Evolutionary conservation across 92 coral and sea anemone genomes (phyloP).

Genomic region (Palythoa caribaeorum): DNA sequence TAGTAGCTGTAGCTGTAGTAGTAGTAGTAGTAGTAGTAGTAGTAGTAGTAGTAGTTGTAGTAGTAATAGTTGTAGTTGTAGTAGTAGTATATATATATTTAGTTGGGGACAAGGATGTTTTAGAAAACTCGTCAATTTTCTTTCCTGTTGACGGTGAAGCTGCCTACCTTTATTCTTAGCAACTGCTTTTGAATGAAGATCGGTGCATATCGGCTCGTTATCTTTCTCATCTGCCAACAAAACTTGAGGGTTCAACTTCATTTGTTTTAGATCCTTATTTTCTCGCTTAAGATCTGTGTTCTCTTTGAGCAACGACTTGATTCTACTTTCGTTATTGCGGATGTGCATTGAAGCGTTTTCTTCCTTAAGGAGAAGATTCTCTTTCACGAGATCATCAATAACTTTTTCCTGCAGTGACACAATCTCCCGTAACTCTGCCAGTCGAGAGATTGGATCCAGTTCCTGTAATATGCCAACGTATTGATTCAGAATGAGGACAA

Average conservation of each 20-base stretch:
- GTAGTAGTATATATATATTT: too few species aligned
- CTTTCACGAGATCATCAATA: slow-evolving; percentile 29
- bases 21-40: too few species aligned
- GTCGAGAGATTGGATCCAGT: slow-evolving; percentile 29
- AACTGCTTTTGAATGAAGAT: background rate
- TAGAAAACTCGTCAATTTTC: too few species aligned
- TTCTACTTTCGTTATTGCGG: slow-evolving; percentile 21
- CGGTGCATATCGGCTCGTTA: background rate
- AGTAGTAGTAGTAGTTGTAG: too few species aligned
- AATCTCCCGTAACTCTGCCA: slow-evolving; percentile 26
- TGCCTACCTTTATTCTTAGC: slow-evolving; percentile 31
- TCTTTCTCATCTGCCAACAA: slow-evolving; percentile 6
- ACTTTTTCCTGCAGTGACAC: slow-evolving; percentile 34
- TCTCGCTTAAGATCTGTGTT: slow-evolving; percentile 23
- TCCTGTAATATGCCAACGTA: background rate
- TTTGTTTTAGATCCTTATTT: slow-evolving; percentile 16
- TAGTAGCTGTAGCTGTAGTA: too few species aligned
- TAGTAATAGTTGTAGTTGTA: too few species aligned
- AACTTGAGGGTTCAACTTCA: slow-evolving; percentile 6
- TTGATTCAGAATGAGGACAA: background rate
- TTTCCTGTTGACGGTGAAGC: too few species aligned
- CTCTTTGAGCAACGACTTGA: slow-evolving; percentile 33
- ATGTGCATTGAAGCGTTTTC: slow-evolving; percentile 31
- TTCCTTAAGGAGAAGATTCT: slow-evolving; percentile 30
- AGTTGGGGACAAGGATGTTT: too few species aligned